A percentile compares a stretch with the other conserved stretches of the same genome.
phyloP scores from a whole-genome alignment of 2,797 vertebrate genomes.

The Poliocrania exsul region DNA sequence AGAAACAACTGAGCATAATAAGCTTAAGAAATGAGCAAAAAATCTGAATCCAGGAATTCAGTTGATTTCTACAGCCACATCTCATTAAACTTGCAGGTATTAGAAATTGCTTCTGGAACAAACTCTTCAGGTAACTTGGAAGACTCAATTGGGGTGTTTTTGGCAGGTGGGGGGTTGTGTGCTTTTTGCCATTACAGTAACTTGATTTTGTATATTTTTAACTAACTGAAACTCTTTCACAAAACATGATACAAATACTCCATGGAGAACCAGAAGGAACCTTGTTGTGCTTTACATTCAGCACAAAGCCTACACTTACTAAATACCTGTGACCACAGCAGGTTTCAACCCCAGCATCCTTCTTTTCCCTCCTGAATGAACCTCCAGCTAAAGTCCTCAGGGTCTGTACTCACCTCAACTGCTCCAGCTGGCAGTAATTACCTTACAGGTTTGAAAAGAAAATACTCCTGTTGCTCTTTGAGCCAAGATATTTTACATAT shows the following conservation, averaged over 20 bases:
- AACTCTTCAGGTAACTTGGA: not conserved
- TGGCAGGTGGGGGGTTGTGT: not conserved
- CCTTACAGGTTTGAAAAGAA: not conserved
- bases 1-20: not conserved
- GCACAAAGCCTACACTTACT: not conserved
- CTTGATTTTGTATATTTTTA: not conserved
- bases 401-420: not conserved
- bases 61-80: not conserved
- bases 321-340: not conserved
- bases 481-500: not conserved
- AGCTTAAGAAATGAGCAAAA: not conserved
- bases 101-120: not conserved
- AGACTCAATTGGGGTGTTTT: not conserved
- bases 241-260: not conserved
- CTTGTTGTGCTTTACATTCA: not conserved
- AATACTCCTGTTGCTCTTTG: not conserved
- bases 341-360: not conserved
- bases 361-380: not conserved
- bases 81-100: not conserved
- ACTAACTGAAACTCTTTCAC: not conserved
- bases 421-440: not conserved
- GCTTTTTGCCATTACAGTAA: not conserved
- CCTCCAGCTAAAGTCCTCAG: not conserved
- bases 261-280: not conserved
- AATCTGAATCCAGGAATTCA: not conserved